Evolutionary conservation across 2,888 invertebrate genomes (phyloP).

Genomic region (Bellardia pandia): DNA sequence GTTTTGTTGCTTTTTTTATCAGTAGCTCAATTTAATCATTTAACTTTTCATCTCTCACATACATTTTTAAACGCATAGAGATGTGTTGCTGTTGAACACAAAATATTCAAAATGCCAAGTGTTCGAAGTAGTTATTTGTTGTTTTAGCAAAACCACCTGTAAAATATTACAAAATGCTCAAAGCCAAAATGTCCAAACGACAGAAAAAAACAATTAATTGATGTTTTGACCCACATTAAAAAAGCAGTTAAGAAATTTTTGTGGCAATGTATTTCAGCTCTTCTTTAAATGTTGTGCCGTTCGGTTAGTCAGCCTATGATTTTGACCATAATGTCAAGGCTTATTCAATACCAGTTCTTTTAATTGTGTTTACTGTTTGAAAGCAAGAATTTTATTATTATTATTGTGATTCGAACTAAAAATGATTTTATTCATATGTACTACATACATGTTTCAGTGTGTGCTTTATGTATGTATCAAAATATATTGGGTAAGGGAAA

Average conservation of each 20-base stretch:
- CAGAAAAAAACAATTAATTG: conserved; percentile 46
- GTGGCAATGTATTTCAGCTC: conserved; percentile 24
- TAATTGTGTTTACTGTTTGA: conserved; percentile 18
- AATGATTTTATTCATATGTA: neutral
- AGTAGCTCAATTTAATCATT: conserved; percentile 36
- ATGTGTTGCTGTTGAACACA: neutral
- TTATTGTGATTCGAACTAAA: conserved; percentile 37
- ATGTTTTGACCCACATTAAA: conserved; percentile 66
- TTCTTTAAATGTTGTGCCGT: neutral
- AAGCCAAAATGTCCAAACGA: neutral
- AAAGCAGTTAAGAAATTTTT: conserved; percentile 22
- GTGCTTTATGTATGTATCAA: neutral
- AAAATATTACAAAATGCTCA: conserved; percentile 3
- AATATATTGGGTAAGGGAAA: conserved; percentile 27
- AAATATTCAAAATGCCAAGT: neutral
- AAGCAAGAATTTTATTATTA: conserved; percentile 31
- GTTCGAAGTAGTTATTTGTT: neutral
- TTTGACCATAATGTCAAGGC: conserved; percentile 40
- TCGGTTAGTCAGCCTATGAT: neutral
- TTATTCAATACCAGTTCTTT: conserved; percentile 31
- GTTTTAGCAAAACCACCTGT: conserved; percentile 34
- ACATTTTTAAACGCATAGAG: neutral
- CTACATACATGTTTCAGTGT: neutral
- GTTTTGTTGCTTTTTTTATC: neutral
- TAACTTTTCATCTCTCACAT: conserved; percentile 14